phyloP scores from a whole-genome alignment of 2,797 vertebrate species.

The Acipenser transmontanus region DNA sequence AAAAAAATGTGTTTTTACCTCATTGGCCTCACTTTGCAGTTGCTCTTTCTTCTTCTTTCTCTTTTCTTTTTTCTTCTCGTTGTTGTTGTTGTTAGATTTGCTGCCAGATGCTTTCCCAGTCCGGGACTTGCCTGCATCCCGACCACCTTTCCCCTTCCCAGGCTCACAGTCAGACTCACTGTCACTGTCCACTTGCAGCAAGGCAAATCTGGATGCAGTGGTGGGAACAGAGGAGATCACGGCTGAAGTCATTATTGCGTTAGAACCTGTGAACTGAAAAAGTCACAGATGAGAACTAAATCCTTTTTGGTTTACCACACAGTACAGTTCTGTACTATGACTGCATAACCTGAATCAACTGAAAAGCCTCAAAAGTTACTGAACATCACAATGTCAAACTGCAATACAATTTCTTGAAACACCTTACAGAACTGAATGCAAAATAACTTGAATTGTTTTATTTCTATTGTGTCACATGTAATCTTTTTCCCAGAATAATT shows the following conservation, averaged over 20 bases:
- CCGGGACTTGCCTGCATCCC: constrained; percentile 60
- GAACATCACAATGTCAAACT: too few relatives aligned
- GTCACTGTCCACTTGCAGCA: constrained; percentile 86
- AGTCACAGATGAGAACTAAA: too few relatives aligned
- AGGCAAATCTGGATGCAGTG: constrained; percentile 84
- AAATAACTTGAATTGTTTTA: too few relatives aligned
- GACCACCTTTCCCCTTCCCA: constrained; percentile 63
- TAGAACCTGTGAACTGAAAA: constrained; percentile 2
- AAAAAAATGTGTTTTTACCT: constrained; percentile 52
- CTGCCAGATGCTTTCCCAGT: constrained; percentile 50
- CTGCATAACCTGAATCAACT: too few relatives aligned
- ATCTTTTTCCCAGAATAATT: too few relatives aligned
- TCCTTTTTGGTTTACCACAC: too few relatives aligned
- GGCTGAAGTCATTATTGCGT: constrained; percentile 67
- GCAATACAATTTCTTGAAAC: too few relatives aligned
- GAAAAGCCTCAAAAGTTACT: too few relatives aligned
- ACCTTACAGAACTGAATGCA: too few relatives aligned
- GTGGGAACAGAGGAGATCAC: constrained; percentile 77
- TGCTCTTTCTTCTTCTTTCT: constrained; percentile 86
- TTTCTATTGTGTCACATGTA: too few relatives aligned
- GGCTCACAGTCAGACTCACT: constrained; percentile 77
- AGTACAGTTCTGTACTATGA: too few relatives aligned
- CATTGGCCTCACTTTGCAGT: constrained; percentile 83
- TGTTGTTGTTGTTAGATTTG: constrained; percentile 62
- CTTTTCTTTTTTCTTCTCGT: constrained; percentile 82